These are phyloP conservation scores for Trichoplusia ni DNA, from an alignment of 1,140 invertebrate species.

Conservation along the genomic window DNA sequence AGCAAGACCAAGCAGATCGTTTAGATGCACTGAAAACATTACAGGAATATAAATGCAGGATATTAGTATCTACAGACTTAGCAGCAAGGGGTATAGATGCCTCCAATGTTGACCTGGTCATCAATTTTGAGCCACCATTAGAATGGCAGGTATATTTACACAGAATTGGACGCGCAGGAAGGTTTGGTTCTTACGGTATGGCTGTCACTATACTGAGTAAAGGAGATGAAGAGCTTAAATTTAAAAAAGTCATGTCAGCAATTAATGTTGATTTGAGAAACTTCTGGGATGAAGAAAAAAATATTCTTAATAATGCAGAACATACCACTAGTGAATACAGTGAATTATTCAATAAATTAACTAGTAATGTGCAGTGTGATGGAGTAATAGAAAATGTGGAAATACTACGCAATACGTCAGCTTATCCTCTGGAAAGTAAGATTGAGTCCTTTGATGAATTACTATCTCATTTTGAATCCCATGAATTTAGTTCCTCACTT, in stretches of 20 bases:
- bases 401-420: conserved; percentile 44
- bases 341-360: conserved; percentile 51
- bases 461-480: conserved; percentile 45
- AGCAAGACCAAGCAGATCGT: conserved; percentile 90
- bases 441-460: conserved; percentile 57
- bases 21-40: conserved; percentile 89
- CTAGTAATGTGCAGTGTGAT: conserved; percentile 18
- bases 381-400: conserved; percentile 52
- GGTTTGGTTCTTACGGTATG: conserved; percentile 91
- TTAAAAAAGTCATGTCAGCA: conserved; percentile 81
- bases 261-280: conserved; percentile 52
- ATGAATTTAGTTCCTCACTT: no score
- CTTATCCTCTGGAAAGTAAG: conserved; percentile 28
- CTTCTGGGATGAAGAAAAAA: conserved; percentile 53
- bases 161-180: conserved; percentile 95
- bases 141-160: conserved; percentile 96
- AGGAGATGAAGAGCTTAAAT: conserved; percentile 82
- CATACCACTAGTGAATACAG: conserved; percentile 83
- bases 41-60: conserved; percentile 89
- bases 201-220: conserved; percentile 86
- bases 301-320: conserved; percentile 2
- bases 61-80: conserved; percentile 96
- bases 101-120: conserved; percentile 94
- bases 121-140: conserved; percentile 94
- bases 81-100: conserved; percentile 94